Evolutionary conservation across 2,888 invertebrate genomes (phyloP).

Genomic region (Ochropleura leucogaster): DNA sequence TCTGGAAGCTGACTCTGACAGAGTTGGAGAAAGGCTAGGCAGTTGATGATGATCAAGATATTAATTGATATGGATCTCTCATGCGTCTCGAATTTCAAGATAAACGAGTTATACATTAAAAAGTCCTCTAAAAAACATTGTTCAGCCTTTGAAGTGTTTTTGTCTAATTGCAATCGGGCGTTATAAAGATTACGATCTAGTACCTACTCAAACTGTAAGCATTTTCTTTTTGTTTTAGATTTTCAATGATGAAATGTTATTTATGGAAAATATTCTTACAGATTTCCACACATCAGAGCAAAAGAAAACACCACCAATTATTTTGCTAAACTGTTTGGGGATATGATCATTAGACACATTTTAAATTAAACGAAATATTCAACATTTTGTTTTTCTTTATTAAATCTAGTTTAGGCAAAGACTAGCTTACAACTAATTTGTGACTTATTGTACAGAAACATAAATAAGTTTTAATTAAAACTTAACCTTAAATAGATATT

Average conservation of each 20-base stretch:
- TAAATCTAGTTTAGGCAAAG: constrained; percentile 80
- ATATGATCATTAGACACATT: background rate
- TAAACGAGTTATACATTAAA: no score
- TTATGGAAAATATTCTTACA: background rate
- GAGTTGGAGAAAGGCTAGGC: background rate
- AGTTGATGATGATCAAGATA: background rate
- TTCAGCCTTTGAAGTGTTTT: background rate
- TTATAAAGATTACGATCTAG: background rate
- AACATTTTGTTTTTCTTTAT: constrained; percentile 73
- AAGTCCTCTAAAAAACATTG: background rate
- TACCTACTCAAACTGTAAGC: background rate
- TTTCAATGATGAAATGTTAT: background rate
- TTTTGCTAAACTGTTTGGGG: background rate
- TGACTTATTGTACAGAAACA: constrained; percentile 86
- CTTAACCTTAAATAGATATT: constrained; percentile 69
- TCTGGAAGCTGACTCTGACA: background rate
- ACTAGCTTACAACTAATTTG: constrained; percentile 90
- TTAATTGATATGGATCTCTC: no score
- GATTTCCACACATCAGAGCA: background rate
- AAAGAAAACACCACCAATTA: background rate
- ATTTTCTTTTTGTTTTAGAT: constrained; percentile 33
- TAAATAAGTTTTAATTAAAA: constrained; percentile 82
- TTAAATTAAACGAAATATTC: constrained; percentile 14
- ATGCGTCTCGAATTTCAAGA: no score
- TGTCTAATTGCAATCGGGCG: background rate